Evolutionary conservation across 2,113 vertebrate species (phyloP).

Genomic region (Equus przewalskii): DNA sequence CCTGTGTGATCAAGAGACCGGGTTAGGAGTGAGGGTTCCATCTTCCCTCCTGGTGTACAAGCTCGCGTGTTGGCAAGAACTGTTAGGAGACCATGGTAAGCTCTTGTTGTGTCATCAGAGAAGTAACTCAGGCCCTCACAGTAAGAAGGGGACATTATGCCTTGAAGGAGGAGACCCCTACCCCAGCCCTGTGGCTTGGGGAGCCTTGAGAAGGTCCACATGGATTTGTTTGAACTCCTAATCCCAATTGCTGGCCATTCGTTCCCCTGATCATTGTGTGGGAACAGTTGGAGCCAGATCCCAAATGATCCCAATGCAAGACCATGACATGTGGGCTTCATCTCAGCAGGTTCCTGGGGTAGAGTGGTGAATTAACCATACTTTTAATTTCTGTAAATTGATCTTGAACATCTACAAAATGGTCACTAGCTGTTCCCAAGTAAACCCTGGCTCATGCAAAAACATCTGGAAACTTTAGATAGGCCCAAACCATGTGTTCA

Average conservation of each 20-base stretch:
- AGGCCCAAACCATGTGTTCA: not conserved
- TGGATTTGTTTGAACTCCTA: not conserved
- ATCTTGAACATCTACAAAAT: not conserved
- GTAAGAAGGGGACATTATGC: rapidly evolving
- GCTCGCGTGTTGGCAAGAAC: rapidly evolving
- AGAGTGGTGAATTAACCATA: not conserved
- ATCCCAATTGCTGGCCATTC: rapidly evolving
- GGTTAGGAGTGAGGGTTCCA: not conserved
- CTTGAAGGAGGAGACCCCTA: not conserved
- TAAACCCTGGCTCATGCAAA: not conserved
- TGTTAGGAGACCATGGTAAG: not conserved
- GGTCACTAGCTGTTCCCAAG: not conserved
- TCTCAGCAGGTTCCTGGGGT: not conserved
- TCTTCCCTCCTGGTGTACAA: not conserved
- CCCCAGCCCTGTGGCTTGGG: rapidly evolving
- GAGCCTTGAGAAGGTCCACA: not conserved
- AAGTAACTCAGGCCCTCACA: not conserved
- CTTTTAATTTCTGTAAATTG: not conserved
- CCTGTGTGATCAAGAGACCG: not conserved
- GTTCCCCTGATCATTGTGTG: not conserved
- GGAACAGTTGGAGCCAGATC: not conserved
- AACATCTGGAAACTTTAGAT: not conserved
- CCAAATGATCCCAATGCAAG: not conserved
- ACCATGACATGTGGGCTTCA: not conserved
- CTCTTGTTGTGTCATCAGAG: not conserved